Evolutionary conservation across 30 jellyfish, hydroid and myxozoan genomes (phyloP), one percentile per base, ranked within the genome.

Genomic region (Hydractinia echinata): DNA sequence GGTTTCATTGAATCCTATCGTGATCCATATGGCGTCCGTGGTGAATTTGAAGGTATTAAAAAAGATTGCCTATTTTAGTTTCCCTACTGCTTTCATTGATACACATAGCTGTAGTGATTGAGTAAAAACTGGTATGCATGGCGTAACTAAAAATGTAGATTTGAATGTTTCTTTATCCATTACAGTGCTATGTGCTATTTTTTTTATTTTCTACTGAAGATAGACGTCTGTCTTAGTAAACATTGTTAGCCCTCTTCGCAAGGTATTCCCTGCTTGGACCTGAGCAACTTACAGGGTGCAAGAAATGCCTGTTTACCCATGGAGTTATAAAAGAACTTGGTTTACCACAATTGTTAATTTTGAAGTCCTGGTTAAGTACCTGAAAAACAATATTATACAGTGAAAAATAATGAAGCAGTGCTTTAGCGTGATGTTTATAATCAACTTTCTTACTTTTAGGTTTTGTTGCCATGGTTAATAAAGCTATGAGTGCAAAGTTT

Each of bases 1-100:
- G 99, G 99, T 4, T 93, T 93, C 77, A 93, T 93, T 61, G 99
- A 93, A 73, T 82, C 95, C 13, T 93, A 93, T 86, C 85, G 99
- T 60, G 99, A 93, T 53, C 99, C 99, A 16, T 87, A 72, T 81
- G 99, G 99, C 2, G 94, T 93, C 54, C 86, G 99, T 15, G 99
- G 99, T 21, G 99, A 93, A 82, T 93, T 87, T 82, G 99, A 93
- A 87, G 99, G 99, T 87, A 81, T 81, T 16, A 0, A 13, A 39
- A 73, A 30, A 76, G 76, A 39, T n/a, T 76, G 19, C 19, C 0
- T 76, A 0, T 30, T 64, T 13, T 64, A 6, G 7, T 64, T 64
- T 64, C 74, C 19, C 74, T 64, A n/a, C 44, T 30, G 44, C 2
- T 30, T 30, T 30, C 44, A 30, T 30, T 30, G 44, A 30, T 30